These are phyloP conservation scores for Himalopsyche japonica DNA, from an alignment of 2,888 invertebrate genomes.

Conservation along the genomic window DNA sequence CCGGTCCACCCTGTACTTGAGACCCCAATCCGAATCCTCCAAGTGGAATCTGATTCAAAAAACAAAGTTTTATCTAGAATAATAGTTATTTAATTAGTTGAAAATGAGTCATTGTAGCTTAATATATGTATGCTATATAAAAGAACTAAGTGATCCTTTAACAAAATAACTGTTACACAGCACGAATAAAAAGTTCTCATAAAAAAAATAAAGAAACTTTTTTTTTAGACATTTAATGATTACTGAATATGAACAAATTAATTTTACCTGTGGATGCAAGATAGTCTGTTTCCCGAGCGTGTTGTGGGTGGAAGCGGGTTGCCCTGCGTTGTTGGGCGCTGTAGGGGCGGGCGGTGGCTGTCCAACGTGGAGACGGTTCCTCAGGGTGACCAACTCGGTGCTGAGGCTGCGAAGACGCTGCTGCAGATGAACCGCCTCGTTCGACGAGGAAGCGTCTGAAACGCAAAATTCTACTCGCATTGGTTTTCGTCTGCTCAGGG, in stretches of 20 bases:
- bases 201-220: no score
- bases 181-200: no score
- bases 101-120: no score
- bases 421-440: constrained; percentile 92
- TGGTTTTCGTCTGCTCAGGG: constrained; percentile 21
- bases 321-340: neutral
- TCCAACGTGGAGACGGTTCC: constrained; percentile 84
- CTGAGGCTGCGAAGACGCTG: constrained; percentile 88
- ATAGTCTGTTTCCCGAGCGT: neutral
- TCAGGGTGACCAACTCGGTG: constrained; percentile 88
- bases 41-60: constrained; percentile 41
- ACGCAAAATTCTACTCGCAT: constrained; percentile 40
- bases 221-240: no score
- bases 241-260: no score
- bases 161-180: no score
- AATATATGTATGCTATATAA: no score
- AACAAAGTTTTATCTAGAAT: no score
- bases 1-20: constrained; percentile 44
- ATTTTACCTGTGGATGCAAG: neutral
- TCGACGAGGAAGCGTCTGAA: constrained; percentile 91
- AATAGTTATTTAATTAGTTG: no score
- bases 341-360: constrained; percentile 15
- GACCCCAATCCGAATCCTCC: constrained; percentile 35
- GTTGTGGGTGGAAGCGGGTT: constrained; percentile 48
- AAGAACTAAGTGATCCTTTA: no score